phyloP scores from a whole-genome alignment of 1,140 invertebrate genomes.

The Lepidotrigona ventralis region DNA sequence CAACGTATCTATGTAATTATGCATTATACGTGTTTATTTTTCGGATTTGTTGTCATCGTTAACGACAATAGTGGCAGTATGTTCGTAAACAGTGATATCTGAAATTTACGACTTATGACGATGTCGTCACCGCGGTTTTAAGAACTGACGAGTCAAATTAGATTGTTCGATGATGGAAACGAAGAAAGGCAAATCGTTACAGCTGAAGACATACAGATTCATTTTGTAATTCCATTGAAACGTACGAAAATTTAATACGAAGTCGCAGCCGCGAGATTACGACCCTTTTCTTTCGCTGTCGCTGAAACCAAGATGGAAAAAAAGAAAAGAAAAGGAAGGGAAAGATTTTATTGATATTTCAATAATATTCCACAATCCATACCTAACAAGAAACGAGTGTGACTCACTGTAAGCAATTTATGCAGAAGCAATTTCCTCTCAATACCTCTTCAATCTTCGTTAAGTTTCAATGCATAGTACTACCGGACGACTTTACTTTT shows the following conservation, averaged over 20 bases:
- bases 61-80: background rate
- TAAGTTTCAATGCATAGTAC: conserved; percentile 5
- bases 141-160: too few relatives aligned
- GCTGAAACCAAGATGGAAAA: background rate
- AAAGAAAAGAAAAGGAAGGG: background rate
- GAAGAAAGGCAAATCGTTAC: too few relatives aligned
- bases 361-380: background rate
- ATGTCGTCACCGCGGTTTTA: too few relatives aligned
- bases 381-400: background rate
- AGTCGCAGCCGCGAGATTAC: background rate
- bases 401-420: background rate
- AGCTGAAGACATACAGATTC: too few relatives aligned
- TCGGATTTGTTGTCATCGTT: background rate
- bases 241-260: background rate
- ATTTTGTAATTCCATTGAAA: background rate
- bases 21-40: too few relatives aligned
- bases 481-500: background rate
- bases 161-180: background rate
- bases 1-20: too few relatives aligned
- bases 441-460: conserved; percentile 7
- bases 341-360: background rate
- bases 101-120: background rate
- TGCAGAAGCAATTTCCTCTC: conserved; percentile 1
- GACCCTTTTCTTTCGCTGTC: background rate
- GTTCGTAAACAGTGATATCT: background rate